These are phyloP conservation scores for Scatophagus argus DNA, from an alignment of 2,113 vertebrate species.

Conservation along the genomic window DNA sequence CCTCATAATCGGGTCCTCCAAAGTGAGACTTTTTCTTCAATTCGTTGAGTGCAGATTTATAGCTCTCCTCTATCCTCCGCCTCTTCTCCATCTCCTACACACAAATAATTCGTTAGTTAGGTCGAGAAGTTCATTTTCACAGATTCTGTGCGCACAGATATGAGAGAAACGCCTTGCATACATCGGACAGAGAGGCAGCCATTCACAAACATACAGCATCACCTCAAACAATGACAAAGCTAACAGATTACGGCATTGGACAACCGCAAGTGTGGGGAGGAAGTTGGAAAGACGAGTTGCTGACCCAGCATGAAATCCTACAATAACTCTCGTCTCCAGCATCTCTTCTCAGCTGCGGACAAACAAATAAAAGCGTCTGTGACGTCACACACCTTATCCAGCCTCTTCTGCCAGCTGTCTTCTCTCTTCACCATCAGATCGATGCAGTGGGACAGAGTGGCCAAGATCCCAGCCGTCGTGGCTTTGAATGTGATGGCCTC, in stretches of 20 bases:
- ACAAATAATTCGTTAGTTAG: too few species aligned
- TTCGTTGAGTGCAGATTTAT: constrained; percentile 90
- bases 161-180: too few species aligned
- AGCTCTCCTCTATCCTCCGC: constrained; percentile 90
- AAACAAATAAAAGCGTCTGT: too few species aligned
- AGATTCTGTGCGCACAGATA: too few species aligned
- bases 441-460: constrained; percentile 97
- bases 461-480: constrained; percentile 96
- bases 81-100: constrained; percentile 92
- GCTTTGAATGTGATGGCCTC: constrained; percentile 99
- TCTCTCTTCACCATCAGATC: constrained; percentile 98
- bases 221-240: too few species aligned
- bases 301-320: not conserved
- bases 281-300: not conserved
- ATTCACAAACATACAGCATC: too few species aligned
- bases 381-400: constrained; percentile 88
- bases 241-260: too few species aligned
- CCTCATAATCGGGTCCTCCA: constrained; percentile 98
- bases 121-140: too few species aligned
- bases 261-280: not conserved
- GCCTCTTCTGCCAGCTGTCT: constrained; percentile 96
- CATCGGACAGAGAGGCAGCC: too few species aligned
- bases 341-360: not conserved
- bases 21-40: constrained; percentile 97
- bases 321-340: not conserved